Conservation (phyloP, 2,888 invertebrate genomes). For the Conomelus anceps region DNA sequence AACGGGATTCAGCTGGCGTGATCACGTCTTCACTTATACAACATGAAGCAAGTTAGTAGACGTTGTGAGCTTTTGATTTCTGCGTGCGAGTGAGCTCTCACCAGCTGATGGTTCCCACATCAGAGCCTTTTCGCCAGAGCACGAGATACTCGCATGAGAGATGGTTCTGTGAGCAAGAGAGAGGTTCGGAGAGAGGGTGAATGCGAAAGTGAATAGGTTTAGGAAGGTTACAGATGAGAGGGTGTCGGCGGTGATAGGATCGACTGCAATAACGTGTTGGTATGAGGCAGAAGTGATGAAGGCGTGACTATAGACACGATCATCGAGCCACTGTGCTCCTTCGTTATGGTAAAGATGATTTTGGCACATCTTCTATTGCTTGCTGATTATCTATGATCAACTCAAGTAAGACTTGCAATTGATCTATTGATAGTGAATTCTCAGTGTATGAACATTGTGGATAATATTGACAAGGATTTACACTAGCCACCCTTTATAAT, state of each 20-base stretch:
- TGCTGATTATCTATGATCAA: neutral
- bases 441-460: no score
- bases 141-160: conserved; percentile 9
- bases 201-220: neutral
- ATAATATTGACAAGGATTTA: no score
- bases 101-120: conserved; percentile 11
- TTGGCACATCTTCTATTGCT: neutral
- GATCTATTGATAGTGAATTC: no score
- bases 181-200: no score
- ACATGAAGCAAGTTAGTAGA: neutral
- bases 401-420: no score
- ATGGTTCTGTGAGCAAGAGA: neutral
- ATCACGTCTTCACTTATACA: neutral
- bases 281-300: neutral
- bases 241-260: neutral
- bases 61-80: conserved; percentile 9
- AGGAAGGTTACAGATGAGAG: neutral
- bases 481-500: no score
- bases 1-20: neutral
- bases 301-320: neutral
- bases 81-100: neutral
- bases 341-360: neutral
- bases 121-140: neutral
- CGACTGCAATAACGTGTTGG: neutral
- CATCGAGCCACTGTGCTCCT: no score